phyloP scores from a whole-genome alignment of 2,888 invertebrate genomes.

The Parelbella ahira region DNA sequence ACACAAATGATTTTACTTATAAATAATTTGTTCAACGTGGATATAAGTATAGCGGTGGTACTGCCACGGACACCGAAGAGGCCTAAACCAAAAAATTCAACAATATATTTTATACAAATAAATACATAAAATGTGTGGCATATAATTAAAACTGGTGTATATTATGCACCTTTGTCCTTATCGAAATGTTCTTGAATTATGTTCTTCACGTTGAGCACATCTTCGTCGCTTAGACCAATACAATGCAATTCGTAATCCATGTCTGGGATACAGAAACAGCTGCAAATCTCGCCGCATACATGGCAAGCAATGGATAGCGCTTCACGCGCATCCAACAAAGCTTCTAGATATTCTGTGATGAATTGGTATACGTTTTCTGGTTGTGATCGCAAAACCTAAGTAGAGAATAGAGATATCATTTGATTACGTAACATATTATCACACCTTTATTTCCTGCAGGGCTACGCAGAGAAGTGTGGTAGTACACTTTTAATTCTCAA shows the following conservation, averaged over 20 bases:
- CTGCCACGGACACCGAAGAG: no score
- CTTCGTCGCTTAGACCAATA: slow-evolving; percentile 43
- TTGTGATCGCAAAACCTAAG: slow-evolving; percentile 83
- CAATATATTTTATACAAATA: neutral
- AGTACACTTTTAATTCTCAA: no score
- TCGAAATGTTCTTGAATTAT: slow-evolving; percentile 44
- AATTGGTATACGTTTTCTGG: slow-evolving; percentile 83
- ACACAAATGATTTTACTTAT: no score
- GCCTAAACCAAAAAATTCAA: neutral
- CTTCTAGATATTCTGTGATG: slow-evolving; percentile 85
- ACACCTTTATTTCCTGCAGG: no score
- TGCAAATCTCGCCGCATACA: slow-evolving; percentile 43
- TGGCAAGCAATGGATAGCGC: slow-evolving; percentile 56
- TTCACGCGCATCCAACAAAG: slow-evolving; percentile 83
- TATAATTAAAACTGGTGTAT: no score
- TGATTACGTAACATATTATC: no score
- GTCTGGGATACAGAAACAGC: slow-evolving; percentile 40
- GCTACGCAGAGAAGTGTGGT: no score
- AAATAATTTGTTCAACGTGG: no score
- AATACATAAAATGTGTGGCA: no score
- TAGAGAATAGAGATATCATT: slow-evolving; percentile 1
- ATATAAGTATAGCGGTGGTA: no score
- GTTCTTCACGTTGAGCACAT: slow-evolving; percentile 35
- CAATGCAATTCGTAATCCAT: slow-evolving; percentile 44
- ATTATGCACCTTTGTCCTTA: slow-evolving; percentile 43